A percentile compares a stretch with the other conserved stretches of the same genome.
These are phyloP conservation scores for Drosophila nigrodunni DNA, from an alignment of 1,140 invertebrate genomes.

Conservation along the genomic window DNA sequence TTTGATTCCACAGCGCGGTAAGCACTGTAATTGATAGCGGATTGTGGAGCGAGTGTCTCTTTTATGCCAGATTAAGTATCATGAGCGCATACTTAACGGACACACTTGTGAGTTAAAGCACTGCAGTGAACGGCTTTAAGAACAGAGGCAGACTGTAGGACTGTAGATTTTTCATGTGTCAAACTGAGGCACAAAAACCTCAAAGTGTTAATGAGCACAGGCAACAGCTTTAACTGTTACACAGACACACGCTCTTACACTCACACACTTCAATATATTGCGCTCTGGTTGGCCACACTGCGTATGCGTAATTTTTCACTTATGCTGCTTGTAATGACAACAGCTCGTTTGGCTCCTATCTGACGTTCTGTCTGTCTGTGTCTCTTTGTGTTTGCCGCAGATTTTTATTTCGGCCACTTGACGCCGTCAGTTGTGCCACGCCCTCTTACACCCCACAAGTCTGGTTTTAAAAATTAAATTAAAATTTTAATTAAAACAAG, in stretches of 20 bases:
- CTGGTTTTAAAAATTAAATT: slow-evolving; percentile 63
- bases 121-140: neutral
- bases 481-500: slow-evolving; percentile 82
- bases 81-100: neutral
- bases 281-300: slow-evolving; percentile 50
- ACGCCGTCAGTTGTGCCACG: too few relatives aligned
- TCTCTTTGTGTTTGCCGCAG: slow-evolving; percentile 56
- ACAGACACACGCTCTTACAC: slow-evolving; percentile 1
- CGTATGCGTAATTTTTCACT: slow-evolving; percentile 78
- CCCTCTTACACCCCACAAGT: neutral
- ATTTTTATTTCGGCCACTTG: slow-evolving; percentile 77
- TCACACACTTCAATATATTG: slow-evolving; percentile 58
- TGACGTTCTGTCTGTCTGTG: neutral
- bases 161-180: slow-evolving; percentile 24
- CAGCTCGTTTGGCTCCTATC: slow-evolving; percentile 26
- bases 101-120: neutral
- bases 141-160: neutral
- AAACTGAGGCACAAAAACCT: slow-evolving; percentile 18
- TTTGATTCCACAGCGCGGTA: neutral
- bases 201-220: slow-evolving; percentile 68
- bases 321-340: slow-evolving; percentile 57
- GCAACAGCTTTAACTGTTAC: slow-evolving; percentile 21
- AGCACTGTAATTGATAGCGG: slow-evolving; percentile 7
- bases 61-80: neutral
- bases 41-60: neutral